phyloP scores from a whole-genome alignment of 2,888 invertebrate species.

The Physocephala rufipes region DNA sequence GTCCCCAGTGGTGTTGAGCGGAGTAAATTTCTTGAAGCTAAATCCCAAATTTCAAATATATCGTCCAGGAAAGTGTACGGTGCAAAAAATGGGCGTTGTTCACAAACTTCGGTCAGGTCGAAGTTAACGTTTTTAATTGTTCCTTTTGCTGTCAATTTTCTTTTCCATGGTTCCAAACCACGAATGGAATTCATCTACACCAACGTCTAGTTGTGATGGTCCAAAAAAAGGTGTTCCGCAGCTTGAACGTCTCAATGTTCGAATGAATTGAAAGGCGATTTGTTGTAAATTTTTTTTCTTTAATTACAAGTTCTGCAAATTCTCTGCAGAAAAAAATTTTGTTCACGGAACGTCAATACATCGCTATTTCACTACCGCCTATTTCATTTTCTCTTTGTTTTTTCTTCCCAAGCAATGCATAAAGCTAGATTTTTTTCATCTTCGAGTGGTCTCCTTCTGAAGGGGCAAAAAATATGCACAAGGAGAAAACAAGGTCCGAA shows the following conservation, averaged over 20 bases:
- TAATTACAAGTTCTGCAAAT: neutral
- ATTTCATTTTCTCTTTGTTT: neutral
- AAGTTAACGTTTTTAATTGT: no score
- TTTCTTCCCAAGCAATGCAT: neutral
- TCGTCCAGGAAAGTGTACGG: no score
- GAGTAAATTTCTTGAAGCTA: no score
- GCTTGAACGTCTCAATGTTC: conserved; percentile 40
- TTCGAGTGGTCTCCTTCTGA: conserved; percentile 31
- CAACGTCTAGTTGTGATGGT: no score
- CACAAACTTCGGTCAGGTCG: no score
- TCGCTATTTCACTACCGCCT: neutral
- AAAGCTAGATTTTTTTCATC: conserved; percentile 7
- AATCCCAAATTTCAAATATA: no score
- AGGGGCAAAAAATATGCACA: neutral
- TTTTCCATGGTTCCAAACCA: neutral
- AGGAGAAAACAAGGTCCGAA: neutral
- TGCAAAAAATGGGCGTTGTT: no score
- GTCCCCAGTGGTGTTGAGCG: no score
- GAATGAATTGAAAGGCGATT: conserved; percentile 31
- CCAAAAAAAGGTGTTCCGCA: neutral
- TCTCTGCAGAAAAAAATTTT: neutral
- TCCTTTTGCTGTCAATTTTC: neutral
- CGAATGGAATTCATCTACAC: no score
- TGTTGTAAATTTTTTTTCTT: conserved; percentile 6
- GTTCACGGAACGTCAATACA: neutral